phyloP scores from a whole-genome alignment of 2,888 invertebrate genomes.

The Geophilus truncorum region DNA sequence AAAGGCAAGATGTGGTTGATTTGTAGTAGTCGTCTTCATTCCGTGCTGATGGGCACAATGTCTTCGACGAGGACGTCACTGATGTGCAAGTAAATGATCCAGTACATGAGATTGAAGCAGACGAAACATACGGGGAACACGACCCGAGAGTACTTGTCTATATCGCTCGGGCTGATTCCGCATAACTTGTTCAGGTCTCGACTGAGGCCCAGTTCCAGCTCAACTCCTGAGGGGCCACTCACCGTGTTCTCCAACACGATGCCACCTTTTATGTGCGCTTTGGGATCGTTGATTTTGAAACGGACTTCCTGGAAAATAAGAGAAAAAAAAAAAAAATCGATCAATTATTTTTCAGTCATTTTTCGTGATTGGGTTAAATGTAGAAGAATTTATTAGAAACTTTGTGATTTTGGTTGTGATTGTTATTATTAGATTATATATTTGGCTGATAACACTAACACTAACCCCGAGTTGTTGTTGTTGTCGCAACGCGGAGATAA shows the following conservation, averaged over 20 bases:
- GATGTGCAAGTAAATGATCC: slow-evolving; percentile 94
- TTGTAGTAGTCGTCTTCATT: slow-evolving; percentile 29
- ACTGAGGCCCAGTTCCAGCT: slow-evolving; percentile 49
- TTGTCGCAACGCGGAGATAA: too few species aligned
- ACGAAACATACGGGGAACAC: slow-evolving; percentile 98
- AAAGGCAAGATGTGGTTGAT: slow-evolving; percentile 27
- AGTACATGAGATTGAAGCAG: slow-evolving; percentile 97
- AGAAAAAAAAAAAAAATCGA: slow-evolving; percentile 46
- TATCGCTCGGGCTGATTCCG: slow-evolving; percentile 91
- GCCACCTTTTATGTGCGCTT: slow-evolving; percentile 87
- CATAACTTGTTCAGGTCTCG: slow-evolving; percentile 88
- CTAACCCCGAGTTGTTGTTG: too few species aligned
- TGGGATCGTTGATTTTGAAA: slow-evolving; percentile 90
- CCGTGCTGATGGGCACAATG: slow-evolving; percentile 67
- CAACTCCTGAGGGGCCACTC: slow-evolving; percentile 46
- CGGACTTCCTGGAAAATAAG: slow-evolving; percentile 71
- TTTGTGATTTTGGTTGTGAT: too few species aligned
- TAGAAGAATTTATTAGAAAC: too few species aligned
- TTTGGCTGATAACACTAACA: too few species aligned
- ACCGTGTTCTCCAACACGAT: slow-evolving; percentile 79
- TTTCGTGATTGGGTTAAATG: too few species aligned
- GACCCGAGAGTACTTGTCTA: slow-evolving; percentile 98
- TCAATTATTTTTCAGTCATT: too few species aligned
- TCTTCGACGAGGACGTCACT: slow-evolving; percentile 93
- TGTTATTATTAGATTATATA: too few species aligned